These are phyloP conservation scores for Rhynchopsitta pachyrhyncha DNA, from an alignment of 2,113 vertebrate genomes.

Conservation along the genomic window DNA sequence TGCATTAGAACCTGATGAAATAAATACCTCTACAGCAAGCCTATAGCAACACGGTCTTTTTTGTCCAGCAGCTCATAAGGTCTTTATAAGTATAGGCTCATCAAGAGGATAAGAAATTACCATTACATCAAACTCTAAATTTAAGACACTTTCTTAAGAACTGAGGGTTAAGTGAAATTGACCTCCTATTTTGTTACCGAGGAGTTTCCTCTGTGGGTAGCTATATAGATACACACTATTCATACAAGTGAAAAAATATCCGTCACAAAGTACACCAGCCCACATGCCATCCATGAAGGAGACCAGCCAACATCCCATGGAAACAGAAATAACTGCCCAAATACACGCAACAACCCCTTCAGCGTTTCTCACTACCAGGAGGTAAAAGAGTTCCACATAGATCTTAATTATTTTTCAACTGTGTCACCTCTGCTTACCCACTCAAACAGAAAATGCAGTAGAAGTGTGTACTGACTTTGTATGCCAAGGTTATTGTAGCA, in stretches of 20 bases:
- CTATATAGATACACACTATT: neutral
- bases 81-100: neutral
- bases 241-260: neutral
- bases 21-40: neutral
- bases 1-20: neutral
- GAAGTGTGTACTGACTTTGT: neutral
- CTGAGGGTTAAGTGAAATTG: neutral
- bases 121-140: neutral
- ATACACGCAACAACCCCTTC: neutral
- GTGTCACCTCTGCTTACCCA: neutral
- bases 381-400: neutral
- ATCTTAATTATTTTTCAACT: neutral
- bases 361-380: neutral
- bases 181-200: neutral
- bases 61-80: neutral
- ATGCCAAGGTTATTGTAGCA: neutral
- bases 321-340: neutral
- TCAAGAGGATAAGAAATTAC: neutral
- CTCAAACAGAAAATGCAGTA: neutral
- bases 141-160: neutral
- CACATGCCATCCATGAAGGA: neutral
- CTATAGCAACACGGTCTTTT: neutral
- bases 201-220: neutral
- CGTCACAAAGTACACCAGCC: neutral
- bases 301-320: too few species aligned